Percentiles rank a stretch among this genome's conserved stretches.
Evolutionary conservation across 2,797 vertebrate genomes (phyloP).

Genomic region (Cynodonichthys magdalenae): DNA sequence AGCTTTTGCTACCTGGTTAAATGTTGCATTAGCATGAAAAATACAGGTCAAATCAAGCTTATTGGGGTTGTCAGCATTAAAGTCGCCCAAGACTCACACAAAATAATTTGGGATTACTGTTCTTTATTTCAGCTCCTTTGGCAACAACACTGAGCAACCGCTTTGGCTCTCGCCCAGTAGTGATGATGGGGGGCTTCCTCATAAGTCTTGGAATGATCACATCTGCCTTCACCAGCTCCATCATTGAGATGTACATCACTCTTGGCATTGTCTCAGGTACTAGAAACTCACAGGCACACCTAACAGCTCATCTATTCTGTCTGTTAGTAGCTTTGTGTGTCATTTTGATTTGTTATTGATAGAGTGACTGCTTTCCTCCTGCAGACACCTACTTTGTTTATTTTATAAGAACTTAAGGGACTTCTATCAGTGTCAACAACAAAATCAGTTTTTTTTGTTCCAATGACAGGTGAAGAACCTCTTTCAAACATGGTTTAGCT

Average conservation of each 20-base stretch:
- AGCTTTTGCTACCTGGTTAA: too few species aligned
- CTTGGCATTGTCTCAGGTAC: slow-evolving; percentile 89
- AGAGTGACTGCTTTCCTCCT: not conserved
- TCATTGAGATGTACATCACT: slow-evolving; percentile 90
- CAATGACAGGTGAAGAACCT: slow-evolving; percentile 20
- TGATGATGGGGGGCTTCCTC: slow-evolving; percentile 89
- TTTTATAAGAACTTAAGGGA: slow-evolving; percentile 44
- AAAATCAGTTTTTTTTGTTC: slow-evolving; percentile 34
- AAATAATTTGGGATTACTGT: not conserved
- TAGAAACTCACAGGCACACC: not conserved
- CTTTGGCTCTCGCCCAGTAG: slow-evolving; percentile 86
- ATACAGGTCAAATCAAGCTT: too few species aligned
- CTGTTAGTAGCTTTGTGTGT: not conserved
- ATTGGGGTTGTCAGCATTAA: too few species aligned
- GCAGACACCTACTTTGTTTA: slow-evolving; percentile 14
- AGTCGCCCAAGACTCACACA: too few species aligned
- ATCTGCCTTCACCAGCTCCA: slow-evolving; percentile 83
- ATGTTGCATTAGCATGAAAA: too few species aligned
- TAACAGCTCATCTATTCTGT: not conserved
- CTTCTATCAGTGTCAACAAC: slow-evolving; percentile 60
- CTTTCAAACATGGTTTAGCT: slow-evolving; percentile 9
- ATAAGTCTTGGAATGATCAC: slow-evolving; percentile 86
- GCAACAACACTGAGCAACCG: slow-evolving; percentile 87
- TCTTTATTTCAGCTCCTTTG: slow-evolving; percentile 83
- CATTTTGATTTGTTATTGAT: not conserved